Conservation (phyloP, 2,797 vertebrate species). For the Lacerta viridis region DNA sequence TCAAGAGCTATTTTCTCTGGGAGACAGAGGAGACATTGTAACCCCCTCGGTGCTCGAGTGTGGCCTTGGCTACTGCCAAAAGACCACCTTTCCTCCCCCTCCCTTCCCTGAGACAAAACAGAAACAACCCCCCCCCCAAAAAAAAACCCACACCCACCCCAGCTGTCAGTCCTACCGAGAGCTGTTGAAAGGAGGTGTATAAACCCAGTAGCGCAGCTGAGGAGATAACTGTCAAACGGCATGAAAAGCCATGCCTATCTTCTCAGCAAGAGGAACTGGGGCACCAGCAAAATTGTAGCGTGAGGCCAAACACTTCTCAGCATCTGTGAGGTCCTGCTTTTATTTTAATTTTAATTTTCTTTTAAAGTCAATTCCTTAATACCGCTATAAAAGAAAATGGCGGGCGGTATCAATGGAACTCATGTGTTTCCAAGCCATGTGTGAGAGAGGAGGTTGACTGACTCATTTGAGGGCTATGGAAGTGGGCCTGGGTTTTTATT, state of each 20-base stretch:
- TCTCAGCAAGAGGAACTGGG: constrained; percentile 69
- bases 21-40: constrained; percentile 86
- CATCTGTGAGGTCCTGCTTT: constrained; percentile 5
- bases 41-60: constrained; percentile 79
- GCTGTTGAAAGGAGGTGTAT: constrained; percentile 81
- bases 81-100: constrained; percentile 81
- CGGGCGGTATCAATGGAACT: constrained; percentile 57
- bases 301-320: constrained; percentile 79
- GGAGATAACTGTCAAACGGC: constrained; percentile 82
- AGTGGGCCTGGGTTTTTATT: too few relatives aligned
- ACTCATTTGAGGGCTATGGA: background rate
- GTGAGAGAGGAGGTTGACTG: background rate
- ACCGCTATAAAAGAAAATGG: constrained; percentile 69
- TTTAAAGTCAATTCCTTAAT: constrained; percentile 63
- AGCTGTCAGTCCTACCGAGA: constrained; percentile 79
- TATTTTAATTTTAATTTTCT: constrained; percentile 24
- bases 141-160: constrained; percentile 39
- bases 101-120: constrained; percentile 81
- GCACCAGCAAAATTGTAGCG: constrained; percentile 74
- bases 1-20: constrained; percentile 83
- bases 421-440: constrained; percentile 38
- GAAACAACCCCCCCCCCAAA: constrained; percentile 58
- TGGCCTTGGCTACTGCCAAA: constrained; percentile 81
- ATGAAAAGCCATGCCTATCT: constrained; percentile 82
- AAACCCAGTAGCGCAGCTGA: constrained; percentile 76